Percentiles rank a stretch among this genome's conserved stretches.
phyloP scores from a whole-genome alignment of 1,140 invertebrate genomes.

The Anoplolepis gracilipes region DNA sequence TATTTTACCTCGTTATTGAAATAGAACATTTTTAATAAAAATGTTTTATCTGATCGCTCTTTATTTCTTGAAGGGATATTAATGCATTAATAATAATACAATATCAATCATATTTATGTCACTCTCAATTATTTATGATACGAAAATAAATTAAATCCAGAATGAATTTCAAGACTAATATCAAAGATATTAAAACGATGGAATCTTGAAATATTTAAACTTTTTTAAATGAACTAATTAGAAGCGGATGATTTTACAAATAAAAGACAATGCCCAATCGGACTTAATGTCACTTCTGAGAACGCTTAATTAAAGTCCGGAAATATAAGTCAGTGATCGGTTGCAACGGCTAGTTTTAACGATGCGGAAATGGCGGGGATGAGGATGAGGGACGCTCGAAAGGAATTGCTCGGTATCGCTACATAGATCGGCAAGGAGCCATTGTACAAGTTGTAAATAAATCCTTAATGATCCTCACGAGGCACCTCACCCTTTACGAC shows the following conservation, averaged over 20 bases:
- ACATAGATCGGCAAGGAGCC: conserved; percentile 67
- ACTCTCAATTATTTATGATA: neutral
- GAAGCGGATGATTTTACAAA: neutral
- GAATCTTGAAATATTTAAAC: neutral
- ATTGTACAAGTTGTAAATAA: conserved; percentile 77
- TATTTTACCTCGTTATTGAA: neutral
- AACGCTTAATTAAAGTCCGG: conserved; percentile 69
- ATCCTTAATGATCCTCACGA: conserved; percentile 73
- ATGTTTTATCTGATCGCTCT: neutral
- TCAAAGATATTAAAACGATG: neutral
- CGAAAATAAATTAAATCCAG: neutral
- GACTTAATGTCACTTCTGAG: conserved; percentile 60
- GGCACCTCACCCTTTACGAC: conserved; percentile 42
- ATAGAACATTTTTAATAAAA: conserved; percentile 3
- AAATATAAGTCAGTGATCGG: conserved; percentile 52
- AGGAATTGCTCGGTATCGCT: conserved; percentile 65
- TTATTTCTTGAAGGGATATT: conserved; percentile 1
- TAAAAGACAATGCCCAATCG: neutral
- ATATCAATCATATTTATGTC: neutral
- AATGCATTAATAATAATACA: neutral
- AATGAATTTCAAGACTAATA: neutral
- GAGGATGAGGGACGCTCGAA: neutral
- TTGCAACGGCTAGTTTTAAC: conserved; percentile 58
- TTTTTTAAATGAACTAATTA: conserved; percentile 28
- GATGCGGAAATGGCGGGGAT: conserved; percentile 49